A percentile compares a stretch with the other conserved stretches of the same genome.
Conservation (phyloP, 2,888 invertebrate genomes). For the Calliopum simillimum region DNA sequence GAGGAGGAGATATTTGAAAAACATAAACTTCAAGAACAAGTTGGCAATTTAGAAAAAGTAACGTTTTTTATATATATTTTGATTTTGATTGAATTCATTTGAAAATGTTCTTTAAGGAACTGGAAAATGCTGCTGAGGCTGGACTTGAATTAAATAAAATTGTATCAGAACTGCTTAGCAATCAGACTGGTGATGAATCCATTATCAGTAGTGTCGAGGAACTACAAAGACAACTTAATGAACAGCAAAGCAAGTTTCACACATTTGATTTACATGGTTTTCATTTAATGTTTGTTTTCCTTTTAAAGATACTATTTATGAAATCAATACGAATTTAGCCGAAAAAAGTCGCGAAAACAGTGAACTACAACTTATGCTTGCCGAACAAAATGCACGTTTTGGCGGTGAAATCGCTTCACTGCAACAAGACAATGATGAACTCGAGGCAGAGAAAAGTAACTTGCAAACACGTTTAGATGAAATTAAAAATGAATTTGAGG, state of each 20-base stretch:
- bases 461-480: slow-evolving; percentile 61
- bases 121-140: slow-evolving; percentile 85
- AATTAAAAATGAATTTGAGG: slow-evolving; percentile 63
- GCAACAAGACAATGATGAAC: slow-evolving; percentile 70
- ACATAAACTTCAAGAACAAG: slow-evolving; percentile 74
- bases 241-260: slow-evolving; percentile 71
- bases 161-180: slow-evolving; percentile 74
- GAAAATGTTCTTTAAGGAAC: slow-evolving; percentile 67
- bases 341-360: slow-evolving; percentile 71
- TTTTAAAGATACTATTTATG: slow-evolving; percentile 67
- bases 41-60: slow-evolving; percentile 76
- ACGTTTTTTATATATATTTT: neutral
- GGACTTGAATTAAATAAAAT: slow-evolving; percentile 80
- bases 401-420: slow-evolving; percentile 71
- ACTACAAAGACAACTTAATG: slow-evolving; percentile 74
- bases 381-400: slow-evolving; percentile 68
- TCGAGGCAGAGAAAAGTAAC: slow-evolving; percentile 67
- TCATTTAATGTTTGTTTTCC: neutral
- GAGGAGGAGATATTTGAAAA: slow-evolving; percentile 69
- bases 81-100: neutral
- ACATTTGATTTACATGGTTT: neutral
- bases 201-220: slow-evolving; percentile 76
- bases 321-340: slow-evolving; percentile 69
- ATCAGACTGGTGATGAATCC: slow-evolving; percentile 76
- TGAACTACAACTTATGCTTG: slow-evolving; percentile 66